Base-by-base conservation (phyloP, 2,888 invertebrate genomes). In the Lissocephala sabroskyi region DNA sequence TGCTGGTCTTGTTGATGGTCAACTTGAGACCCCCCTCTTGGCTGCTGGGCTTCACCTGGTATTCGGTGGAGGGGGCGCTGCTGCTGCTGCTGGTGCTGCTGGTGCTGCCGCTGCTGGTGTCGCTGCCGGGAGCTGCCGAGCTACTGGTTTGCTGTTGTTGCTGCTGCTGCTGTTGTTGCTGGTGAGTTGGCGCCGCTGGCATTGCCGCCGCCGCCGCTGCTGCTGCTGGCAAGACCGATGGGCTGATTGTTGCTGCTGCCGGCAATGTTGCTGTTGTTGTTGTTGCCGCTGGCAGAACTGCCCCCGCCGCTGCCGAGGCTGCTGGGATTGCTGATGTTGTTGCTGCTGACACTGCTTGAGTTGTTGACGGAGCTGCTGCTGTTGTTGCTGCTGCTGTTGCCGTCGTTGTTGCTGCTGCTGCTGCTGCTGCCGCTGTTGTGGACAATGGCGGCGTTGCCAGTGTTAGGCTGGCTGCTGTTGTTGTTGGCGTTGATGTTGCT, bases 11-110 rank as follows among this genome's bases (percentile, higher is more conserved):
- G 77, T 95, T 96, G 18, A 96, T 95, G 2, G 95, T 96, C 45
- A 96, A 89, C 83, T 96, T 96, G 86, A 96, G 93, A 2, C 95
- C 95, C n/a, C n/a, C n/a, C 66, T 95, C 95, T 40, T 82, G 80
- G 79, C 94, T 94, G 79, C 94, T 94, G 13, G 92, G 92, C 79
- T 95, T 96, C 0, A 96, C 93, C 91, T 94, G 94, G 74, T 95
- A 95, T 75, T 94, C 94, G 19, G 92, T 91, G 79, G 91, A 70
- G 7, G 41, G 59, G 57, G 58, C 61, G 7, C 45, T 52, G 2
- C 48, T 73, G 46, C 40, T 56, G 36, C 54, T 46, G 41, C 47
- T 59, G 41, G 30, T 48, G 55, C 46, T 57, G 32, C 49, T 50
- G 52, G 54, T 55, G 29, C 46, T 49, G 41, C 47, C 41, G 26